These are phyloP conservation scores for Scartelaos histophorus DNA, from an alignment of 2,113 vertebrate genomes.

Conservation along the genomic window DNA sequence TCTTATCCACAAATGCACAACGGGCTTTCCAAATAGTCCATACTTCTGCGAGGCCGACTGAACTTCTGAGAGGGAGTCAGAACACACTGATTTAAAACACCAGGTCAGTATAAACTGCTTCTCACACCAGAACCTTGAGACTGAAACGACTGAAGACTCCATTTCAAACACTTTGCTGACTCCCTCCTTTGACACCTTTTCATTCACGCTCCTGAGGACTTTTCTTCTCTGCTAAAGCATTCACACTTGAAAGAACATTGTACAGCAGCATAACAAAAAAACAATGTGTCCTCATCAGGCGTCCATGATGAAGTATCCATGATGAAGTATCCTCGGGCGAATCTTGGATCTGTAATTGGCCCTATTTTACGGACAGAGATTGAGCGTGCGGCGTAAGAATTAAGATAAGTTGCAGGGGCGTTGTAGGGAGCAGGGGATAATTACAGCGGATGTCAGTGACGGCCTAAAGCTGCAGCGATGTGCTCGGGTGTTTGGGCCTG, in stretches of 20 bases:
- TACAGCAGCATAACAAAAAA: not conserved
- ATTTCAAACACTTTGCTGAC: too few relatives aligned
- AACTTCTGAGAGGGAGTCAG: too few relatives aligned
- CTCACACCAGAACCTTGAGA: too few relatives aligned
- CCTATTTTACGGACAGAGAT: conserved; percentile 36
- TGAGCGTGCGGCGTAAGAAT: conserved; percentile 19
- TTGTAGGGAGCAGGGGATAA: conserved; percentile 38
- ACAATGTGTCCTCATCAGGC: conserved; percentile 14
- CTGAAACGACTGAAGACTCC: too few relatives aligned
- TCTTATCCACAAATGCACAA: too few relatives aligned
- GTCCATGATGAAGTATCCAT: conserved; percentile 9
- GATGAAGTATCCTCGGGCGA: conserved; percentile 13
- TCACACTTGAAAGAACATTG: not conserved
- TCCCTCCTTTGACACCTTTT: too few relatives aligned
- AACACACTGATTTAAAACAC: too few relatives aligned
- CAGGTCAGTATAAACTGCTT: too few relatives aligned
- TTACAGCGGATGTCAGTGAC: conserved; percentile 46
- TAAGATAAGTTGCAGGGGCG: conserved; percentile 37
- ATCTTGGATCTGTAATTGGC: conserved; percentile 27
- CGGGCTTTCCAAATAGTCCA: too few relatives aligned
- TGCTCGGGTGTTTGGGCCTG: conserved; percentile 16
- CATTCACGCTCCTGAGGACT: not conserved
- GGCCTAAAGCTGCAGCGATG: conserved; percentile 23
- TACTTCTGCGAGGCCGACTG: too few relatives aligned
- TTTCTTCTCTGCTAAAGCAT: not conserved